These are phyloP conservation scores for Ara ararauna DNA, from an alignment of 2,797 vertebrate species.

Conservation along the genomic window DNA sequence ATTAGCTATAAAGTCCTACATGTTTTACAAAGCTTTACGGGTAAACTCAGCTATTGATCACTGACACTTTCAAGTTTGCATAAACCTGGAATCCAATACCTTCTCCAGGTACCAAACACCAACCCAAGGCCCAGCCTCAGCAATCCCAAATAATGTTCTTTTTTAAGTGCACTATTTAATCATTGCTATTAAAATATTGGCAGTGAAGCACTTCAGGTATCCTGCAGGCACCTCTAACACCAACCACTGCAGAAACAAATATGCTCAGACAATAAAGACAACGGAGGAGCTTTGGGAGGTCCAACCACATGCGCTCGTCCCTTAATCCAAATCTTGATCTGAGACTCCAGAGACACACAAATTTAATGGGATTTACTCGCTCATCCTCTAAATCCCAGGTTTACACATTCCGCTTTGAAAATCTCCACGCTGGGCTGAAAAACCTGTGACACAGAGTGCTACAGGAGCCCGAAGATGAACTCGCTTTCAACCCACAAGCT, in stretches of 20 bases:
- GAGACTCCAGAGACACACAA: not conserved
- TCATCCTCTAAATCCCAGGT: not conserved
- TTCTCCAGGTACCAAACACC: not conserved
- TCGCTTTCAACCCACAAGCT: not conserved
- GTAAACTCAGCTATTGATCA: not conserved
- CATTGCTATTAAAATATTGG: not conserved
- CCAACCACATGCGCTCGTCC: not conserved
- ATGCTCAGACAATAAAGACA: not conserved
- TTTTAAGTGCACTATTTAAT: not conserved
- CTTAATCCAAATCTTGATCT: not conserved
- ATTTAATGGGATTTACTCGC: not conserved
- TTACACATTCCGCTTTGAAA: not conserved
- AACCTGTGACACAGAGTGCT: not conserved
- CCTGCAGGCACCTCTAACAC: not conserved
- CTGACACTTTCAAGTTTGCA: not conserved
- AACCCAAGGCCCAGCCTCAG: not conserved
- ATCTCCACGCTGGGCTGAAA: not conserved
- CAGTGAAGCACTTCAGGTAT: not conserved
- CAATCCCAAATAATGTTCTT: not conserved
- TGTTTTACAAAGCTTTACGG: not conserved
- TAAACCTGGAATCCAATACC: not conserved
- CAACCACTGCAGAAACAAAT: not conserved
- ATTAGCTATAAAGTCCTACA: slow-evolving; percentile 1
- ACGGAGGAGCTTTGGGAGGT: not conserved
- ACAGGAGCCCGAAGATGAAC: not conserved